A percentile compares a stretch with the other conserved stretches of the same genome.
These are phyloP conservation scores for Flexamia atlantica DNA, from an alignment of 2,888 invertebrate species.

Conservation along the genomic window DNA sequence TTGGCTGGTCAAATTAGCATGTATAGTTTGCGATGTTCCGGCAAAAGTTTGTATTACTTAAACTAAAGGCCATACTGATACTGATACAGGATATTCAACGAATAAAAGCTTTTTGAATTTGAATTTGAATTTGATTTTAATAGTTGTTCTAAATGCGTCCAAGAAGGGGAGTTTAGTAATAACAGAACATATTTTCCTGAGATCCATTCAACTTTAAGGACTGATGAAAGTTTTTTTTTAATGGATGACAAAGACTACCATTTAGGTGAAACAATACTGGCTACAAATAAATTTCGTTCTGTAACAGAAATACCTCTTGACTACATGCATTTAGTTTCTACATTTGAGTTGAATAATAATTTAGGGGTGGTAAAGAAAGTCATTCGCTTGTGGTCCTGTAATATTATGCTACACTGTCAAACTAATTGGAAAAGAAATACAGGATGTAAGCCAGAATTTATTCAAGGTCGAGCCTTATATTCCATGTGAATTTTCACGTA, in stretches of 20 bases:
- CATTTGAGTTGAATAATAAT: too few species aligned
- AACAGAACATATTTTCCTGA: constrained; percentile 55
- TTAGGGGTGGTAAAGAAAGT: constrained; percentile 70
- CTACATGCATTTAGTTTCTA: constrained; percentile 72
- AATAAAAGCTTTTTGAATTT: too few species aligned
- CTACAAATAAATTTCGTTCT: constrained; percentile 65
- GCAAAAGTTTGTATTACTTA: constrained; percentile 70
- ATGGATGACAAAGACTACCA: neutral
- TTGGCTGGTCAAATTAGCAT: constrained; percentile 53
- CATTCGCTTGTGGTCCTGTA: constrained; percentile 64
- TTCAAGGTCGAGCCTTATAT: constrained; percentile 4
- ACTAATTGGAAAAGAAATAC: constrained; percentile 19
- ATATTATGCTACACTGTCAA: constrained; percentile 8
- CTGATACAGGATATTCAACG: too few species aligned
- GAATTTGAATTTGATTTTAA: too few species aligned
- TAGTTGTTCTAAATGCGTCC: constrained; percentile 71
- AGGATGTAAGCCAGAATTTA: constrained; percentile 31
- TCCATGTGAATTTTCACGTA: constrained; percentile 52
- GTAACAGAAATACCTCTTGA: constrained; percentile 71
- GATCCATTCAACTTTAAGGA: constrained; percentile 3
- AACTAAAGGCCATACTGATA: constrained; percentile 70
- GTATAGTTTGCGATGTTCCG: constrained; percentile 71
- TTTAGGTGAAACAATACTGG: constrained; percentile 49
- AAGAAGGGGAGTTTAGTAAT: constrained; percentile 63
- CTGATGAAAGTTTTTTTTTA: constrained; percentile 51